Conservation (phyloP, 2,797 vertebrate species). For the Tapirus indicus region DNA sequence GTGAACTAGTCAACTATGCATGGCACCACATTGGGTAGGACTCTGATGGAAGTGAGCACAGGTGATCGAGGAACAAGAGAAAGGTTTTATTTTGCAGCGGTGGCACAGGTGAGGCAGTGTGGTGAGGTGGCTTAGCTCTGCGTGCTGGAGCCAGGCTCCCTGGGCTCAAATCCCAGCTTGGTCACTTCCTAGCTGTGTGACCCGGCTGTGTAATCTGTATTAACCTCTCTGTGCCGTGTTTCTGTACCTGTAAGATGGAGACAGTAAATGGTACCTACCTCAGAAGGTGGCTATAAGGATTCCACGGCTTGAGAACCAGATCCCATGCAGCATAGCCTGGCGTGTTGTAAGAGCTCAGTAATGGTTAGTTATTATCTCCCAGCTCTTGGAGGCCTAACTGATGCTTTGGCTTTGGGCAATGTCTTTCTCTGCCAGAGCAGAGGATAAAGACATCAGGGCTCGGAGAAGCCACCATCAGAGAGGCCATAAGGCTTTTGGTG, state of each 20-base stretch:
- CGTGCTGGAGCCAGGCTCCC: background rate
- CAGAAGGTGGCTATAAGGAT: background rate
- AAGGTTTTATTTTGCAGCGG: too few species aligned
- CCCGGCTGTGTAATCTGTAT: background rate
- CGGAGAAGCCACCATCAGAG: background rate
- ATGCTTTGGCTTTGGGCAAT: slow-evolving; percentile 40
- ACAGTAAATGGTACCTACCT: background rate
- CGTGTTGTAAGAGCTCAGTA: background rate
- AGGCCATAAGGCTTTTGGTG: background rate
- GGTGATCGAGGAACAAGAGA: background rate
- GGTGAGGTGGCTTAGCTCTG: background rate
- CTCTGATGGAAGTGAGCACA: background rate
- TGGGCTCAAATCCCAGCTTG: background rate
- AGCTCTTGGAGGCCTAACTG: slow-evolving; percentile 38
- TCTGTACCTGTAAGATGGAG: background rate
- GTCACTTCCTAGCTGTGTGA: background rate
- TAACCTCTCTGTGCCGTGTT: background rate
- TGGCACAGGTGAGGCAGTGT: background rate
- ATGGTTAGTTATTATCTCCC: background rate
- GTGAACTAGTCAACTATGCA: background rate
- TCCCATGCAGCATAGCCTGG: background rate
- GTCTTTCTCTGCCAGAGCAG: slow-evolving; percentile 51
- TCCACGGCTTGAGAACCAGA: background rate
- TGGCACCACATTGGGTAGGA: too few species aligned
- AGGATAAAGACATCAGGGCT: slow-evolving; percentile 32